Conservation (phyloP, 2,888 invertebrate genomes). For the Lordiphosa andalusiaca region DNA sequence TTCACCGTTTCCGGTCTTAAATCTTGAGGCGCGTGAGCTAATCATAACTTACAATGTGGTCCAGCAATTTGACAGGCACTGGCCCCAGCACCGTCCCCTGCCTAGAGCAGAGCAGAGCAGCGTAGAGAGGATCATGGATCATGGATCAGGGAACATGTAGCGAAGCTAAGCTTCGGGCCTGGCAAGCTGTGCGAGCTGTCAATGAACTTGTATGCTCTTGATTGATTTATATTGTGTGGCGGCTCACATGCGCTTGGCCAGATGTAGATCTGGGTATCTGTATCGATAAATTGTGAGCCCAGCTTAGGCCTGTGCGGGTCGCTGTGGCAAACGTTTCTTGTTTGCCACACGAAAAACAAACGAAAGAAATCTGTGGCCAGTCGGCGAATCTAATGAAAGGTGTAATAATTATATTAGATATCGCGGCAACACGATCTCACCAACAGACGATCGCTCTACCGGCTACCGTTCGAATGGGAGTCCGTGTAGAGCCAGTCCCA, state of each 20-base stretch:
- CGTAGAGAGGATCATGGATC: conserved; percentile 49
- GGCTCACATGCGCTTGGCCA: conserved; percentile 20
- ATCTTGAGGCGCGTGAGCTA: conserved; percentile 73
- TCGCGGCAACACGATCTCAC: conserved; percentile 57
- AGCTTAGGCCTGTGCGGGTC: conserved; percentile 49
- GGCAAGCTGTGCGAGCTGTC: conserved; percentile 78
- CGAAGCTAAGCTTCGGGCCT: conserved; percentile 50
- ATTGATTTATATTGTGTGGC: conserved; percentile 78
- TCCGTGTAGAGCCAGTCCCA: conserved; percentile 28
- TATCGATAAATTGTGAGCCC: conserved; percentile 58
- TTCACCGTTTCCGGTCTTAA: conserved; percentile 70
- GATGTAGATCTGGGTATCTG: conserved; percentile 29
- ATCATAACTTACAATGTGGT: conserved; percentile 77
- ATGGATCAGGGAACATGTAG: conserved; percentile 65
- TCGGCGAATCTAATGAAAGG: conserved; percentile 45
- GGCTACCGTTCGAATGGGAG: conserved; percentile 10
- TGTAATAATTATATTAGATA: conserved; percentile 68
- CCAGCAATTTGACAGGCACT: conserved; percentile 72
- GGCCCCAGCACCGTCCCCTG: conserved; percentile 37
- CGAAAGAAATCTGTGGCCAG: conserved; percentile 12
- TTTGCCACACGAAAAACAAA: conserved; percentile 25
- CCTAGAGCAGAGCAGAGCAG: conserved; percentile 9
- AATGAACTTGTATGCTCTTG: conserved; percentile 77
- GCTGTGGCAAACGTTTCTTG: conserved; percentile 40
- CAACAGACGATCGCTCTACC: conserved; percentile 11